Base-by-base conservation (phyloP, 2,888 invertebrate species). In the Drosophila seclusa region DNA sequence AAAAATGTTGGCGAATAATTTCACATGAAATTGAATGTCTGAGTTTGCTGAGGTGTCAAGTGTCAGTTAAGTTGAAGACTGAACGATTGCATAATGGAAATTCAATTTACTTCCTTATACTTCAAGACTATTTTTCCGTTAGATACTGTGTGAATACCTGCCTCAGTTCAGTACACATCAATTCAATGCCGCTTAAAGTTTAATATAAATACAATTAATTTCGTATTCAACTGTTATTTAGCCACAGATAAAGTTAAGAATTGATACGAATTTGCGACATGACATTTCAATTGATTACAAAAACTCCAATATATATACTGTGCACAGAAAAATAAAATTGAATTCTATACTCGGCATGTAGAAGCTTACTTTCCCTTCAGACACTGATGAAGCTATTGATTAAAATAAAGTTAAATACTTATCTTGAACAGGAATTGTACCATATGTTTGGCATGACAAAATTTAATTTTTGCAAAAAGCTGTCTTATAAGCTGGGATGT, bases 1-100 rank as follows among this genome's bases (percentile, higher is more conserved):
- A 50, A 68, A 76, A 76, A 79, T 68, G 77, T 66, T 80, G 34
- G 62, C 68, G 83, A 83, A 83, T 83, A 83, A 83, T 83, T 83
- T 83, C 76, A 83, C 82, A 83, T 83, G 83, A 81, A 83, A 83
- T 83, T 81, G 82, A 83, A 83, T 83, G 82, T 81, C 78, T 83
- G 81, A 81, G 76, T 83, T 83, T 81, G 83, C 75, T 81, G 76
- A 81, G 83, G 83, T 83, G 83, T 83, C 83, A 83, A 83, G 83
- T 83, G 83, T 83, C 83, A 79, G 83, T 81, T 81, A 75, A 75
- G 80, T 82, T 82, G 82, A 82, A 80, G 82, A 75, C 82, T 66
- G 81, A 83, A 67, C 79, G 83, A 81, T 79, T 83, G 83, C 81
- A 83, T 76, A 83, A 75, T 81, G 77, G 79, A 83, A 81, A 83